Percentiles rank a stretch among this genome's conserved stretches.
Evolutionary conservation across 2,797 vertebrate genomes (phyloP).

Genomic region (Phoxinus dragarum): DNA sequence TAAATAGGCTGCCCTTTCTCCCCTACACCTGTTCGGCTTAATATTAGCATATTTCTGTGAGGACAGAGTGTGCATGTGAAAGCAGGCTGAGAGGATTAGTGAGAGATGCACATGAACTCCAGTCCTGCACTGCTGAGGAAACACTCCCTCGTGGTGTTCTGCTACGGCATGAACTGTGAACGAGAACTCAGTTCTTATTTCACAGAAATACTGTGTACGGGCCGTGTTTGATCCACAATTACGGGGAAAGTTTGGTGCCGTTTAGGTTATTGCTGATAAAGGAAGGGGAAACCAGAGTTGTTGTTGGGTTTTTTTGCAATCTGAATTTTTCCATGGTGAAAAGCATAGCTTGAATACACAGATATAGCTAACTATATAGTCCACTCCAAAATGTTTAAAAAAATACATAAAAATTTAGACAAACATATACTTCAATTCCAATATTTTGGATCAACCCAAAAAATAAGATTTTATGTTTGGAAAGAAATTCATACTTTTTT

Average conservation of each 20-base stretch:
- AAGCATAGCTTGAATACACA: background rate
- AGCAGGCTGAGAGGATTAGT: constrained; percentile 16
- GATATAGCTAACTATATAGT: no score
- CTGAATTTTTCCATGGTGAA: background rate
- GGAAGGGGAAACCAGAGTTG: background rate
- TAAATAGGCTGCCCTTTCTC: constrained; percentile 40
- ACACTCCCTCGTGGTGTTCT: background rate
- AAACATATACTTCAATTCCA: background rate
- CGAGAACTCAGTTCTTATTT: no score
- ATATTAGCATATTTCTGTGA: constrained; percentile 49
- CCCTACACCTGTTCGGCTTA: constrained; percentile 44
- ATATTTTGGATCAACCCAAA: background rate
- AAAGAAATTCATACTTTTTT: background rate
- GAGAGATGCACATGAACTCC: background rate
- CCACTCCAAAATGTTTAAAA: no score
- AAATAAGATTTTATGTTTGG: background rate
- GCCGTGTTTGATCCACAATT: background rate
- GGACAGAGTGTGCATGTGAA: constrained; percentile 31
- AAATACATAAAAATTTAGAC: background rate
- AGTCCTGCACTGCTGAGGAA: background rate
- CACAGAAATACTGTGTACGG: background rate
- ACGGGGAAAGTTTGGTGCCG: background rate
- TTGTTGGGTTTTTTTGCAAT: background rate
- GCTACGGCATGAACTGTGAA: background rate
- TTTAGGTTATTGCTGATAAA: background rate